These are phyloP conservation scores for Lasioglossum baleicum DNA, from an alignment of 1,140 invertebrate species.

Conservation along the genomic window DNA sequence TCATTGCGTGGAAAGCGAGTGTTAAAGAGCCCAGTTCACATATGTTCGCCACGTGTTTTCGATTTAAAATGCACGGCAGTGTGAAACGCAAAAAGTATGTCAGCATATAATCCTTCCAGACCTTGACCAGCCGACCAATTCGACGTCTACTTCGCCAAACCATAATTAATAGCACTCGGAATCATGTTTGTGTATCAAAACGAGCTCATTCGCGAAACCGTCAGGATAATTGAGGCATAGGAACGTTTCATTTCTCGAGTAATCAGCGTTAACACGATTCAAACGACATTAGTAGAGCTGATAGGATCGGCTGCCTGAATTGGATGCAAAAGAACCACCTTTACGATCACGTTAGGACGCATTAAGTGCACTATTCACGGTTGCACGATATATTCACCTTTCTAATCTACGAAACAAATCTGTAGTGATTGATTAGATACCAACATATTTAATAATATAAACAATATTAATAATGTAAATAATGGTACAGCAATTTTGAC, in stretches of 20 bases:
- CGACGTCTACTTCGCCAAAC: neutral
- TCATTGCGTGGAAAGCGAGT: no score
- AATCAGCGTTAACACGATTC: neutral
- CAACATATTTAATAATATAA: no score
- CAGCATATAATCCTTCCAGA: neutral
- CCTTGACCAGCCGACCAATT: neutral
- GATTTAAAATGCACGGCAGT: no score
- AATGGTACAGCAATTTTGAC: no score
- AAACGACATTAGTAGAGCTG: neutral
- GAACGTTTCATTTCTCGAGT: neutral
- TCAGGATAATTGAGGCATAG: neutral
- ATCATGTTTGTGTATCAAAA: slow-evolving; percentile 11
- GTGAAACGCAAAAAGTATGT: neutral
- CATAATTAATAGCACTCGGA: neutral
- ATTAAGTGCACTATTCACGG: no score
- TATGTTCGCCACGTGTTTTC: no score
- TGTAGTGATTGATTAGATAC: no score
- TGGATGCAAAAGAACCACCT: neutral
- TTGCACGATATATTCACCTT: no score
- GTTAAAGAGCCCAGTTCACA: no score
- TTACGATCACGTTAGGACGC: slow-evolving; percentile 1
- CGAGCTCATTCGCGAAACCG: neutral
- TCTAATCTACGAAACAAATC: no score
- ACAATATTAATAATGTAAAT: no score
- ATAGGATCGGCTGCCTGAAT: neutral